Evolutionary conservation across 2,888 invertebrate genomes (phyloP), one percentile per base, ranked within the genome.

Genomic region (Heliconius ismenius): DNA sequence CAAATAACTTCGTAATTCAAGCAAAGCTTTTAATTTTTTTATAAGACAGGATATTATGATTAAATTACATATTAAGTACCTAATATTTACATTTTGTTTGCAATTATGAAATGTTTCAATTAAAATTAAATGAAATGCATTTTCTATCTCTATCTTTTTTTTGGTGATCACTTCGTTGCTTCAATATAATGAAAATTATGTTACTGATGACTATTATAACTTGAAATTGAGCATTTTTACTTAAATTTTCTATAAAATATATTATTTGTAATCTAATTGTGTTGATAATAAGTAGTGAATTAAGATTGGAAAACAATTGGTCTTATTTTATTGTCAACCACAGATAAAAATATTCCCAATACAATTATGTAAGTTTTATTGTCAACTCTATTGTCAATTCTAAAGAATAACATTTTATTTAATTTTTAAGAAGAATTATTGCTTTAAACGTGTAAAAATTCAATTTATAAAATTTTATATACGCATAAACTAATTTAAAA

Each of bases 1-100:
- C 93, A 92, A 92, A 81, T 78, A 78, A 77, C 77, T 75, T 73
- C 74, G 75, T 78, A 73, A 72, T 74, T 72, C 72, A 65, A 74
- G 64, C 64, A 74, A 43, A 28, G 39, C 64, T n/a, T 63, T 28
- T 9, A 39, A 9, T 39, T 73, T 62, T 36, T 73, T 21, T 36
- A 26, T 21, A 21, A 58, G 32, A 9, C 21, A 32, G 13, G 39
- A 28, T 39, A 28, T 70, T 54, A 54, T 36, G n/a, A 75, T 75
- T 43, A 62, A 75, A 63, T 54, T 75, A 75, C 63, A 13, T 58
- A 21, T 58, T 32, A 58, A 15, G 4, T 32, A 58, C 15, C 1
- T 24, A 65, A 10, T 70, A 58, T 70, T 32, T 58, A 24, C 58
- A 67, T 7, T 24, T 24, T 43, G 11, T 26, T 24, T 62, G 24